Evolutionary conservation across 1,140 invertebrate genomes (phyloP), one percentile per base, ranked within the genome.

Genomic region (Maconellicoccus hirsutus): DNA sequence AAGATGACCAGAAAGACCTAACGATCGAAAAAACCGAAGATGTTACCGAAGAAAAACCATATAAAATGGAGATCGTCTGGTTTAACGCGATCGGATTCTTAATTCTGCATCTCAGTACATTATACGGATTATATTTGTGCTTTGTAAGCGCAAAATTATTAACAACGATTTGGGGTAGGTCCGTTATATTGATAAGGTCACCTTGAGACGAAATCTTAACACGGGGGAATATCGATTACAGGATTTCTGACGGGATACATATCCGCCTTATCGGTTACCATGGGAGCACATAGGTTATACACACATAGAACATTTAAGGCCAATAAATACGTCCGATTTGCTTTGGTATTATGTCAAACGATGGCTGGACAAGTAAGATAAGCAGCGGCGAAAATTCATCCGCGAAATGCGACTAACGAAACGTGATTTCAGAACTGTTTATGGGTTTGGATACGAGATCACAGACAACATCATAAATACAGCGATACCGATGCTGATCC

Each of bases 401-500:
- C 19, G 66, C 16, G 23, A n/a, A 27, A n/a, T 2, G 14, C 22
- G 10, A 52, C n/a, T n/a, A n/a, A n/a, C n/a, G n/a, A n/a, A n/a
- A n/a, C n/a, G n/a, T n/a, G n/a, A 33, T 79, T 78, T 23, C 81
- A 97, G 90, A 95, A 98, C 80, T 86, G 91, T 66, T 89, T 93
- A n/a, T 87, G 90, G 72, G 73, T 72, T 70, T 73, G 73, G 73
- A 52, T 71, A 6, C 61, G 87, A 70, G 92, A 95, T 78, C 93
- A 96, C 77, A 83, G 93, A 74, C 90, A 93, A 0, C 93, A 96
- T 78, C 93, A 96, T 76, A 95, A 95, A 78, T 95, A 88, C 78
- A 89, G 89, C 0, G 93, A 96, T 76, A 94, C 92, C 0, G 87
- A 94, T 77, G 93, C 92, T 0, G 93, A 96, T 79, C 93, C 93